phyloP scores from a whole-genome alignment of 2,113 vertebrate genomes.

The Leptocoma aspasia region DNA sequence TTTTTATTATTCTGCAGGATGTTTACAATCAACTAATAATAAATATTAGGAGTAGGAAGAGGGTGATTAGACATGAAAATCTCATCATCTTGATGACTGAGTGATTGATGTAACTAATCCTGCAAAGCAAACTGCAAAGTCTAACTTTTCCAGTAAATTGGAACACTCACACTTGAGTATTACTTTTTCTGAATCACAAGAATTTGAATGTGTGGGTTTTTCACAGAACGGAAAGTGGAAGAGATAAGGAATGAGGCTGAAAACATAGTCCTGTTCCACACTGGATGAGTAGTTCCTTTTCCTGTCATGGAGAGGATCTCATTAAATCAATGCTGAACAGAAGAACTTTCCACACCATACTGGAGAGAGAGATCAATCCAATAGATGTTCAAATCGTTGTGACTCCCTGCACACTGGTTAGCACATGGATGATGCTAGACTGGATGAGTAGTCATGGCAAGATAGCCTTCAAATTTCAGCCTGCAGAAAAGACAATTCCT shows the following conservation, averaged over 20 bases:
- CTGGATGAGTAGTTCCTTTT: background rate
- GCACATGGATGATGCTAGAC: background rate
- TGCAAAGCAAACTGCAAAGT: background rate
- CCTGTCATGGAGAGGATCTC: background rate
- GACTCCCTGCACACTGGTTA: background rate
- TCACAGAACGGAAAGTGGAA: background rate
- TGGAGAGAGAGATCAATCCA: background rate
- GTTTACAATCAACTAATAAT: slow-evolving; percentile 21
- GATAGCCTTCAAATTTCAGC: background rate
- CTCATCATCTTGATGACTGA: background rate
- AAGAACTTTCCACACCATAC: background rate
- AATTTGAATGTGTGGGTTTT: background rate
- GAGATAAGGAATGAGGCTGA: background rate
- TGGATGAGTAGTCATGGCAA: background rate
- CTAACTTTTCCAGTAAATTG: background rate
- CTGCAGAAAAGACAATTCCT: background rate
- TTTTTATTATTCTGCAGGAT: slow-evolving; percentile 27
- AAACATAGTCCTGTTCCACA: background rate
- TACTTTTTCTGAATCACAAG: background rate
- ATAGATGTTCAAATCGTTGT: background rate
- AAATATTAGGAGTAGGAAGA: slow-evolving; percentile 24
- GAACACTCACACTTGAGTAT: background rate
- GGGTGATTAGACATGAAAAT: background rate
- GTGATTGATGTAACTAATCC: background rate
- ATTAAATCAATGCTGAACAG: background rate